A percentile compares a stretch with the other conserved stretches of the same genome.
Evolutionary conservation across 2,888 invertebrate species (phyloP).

Genomic region (Dynastes grantii): DNA sequence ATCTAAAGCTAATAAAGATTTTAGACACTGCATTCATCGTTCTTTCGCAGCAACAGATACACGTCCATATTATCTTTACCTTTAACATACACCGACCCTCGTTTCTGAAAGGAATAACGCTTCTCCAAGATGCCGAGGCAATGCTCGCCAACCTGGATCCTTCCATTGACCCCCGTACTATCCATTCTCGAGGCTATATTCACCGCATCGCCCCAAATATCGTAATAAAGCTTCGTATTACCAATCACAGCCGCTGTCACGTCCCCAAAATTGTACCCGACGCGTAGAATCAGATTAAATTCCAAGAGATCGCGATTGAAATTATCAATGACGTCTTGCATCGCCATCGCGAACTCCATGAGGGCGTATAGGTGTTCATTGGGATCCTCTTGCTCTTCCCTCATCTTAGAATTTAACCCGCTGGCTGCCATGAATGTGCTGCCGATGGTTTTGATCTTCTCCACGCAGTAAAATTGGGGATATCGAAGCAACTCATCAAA

Average conservation of each 20-base stretch:
- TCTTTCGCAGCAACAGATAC: conserved; percentile 80
- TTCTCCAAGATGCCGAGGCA: conserved; percentile 81
- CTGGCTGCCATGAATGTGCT: conserved; percentile 99
- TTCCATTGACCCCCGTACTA: conserved; percentile 91
- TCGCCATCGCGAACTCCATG: conserved; percentile 94
- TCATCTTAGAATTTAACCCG: conserved; percentile 88
- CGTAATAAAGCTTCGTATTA: conserved; percentile 95
- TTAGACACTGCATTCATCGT: conserved; percentile 52
- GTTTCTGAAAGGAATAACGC: conserved; percentile 90
- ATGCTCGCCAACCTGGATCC: conserved; percentile 87
- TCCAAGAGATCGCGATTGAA: conserved; percentile 93
- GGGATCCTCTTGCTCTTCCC: conserved; percentile 79
- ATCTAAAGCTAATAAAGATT: no score
- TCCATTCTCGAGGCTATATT: conserved; percentile 99
- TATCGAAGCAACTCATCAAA: conserved; percentile 93
- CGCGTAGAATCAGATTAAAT: conserved; percentile 88
- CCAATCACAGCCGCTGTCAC: conserved; percentile 98
- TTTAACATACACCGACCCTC: conserved; percentile 96
- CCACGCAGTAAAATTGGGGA: conserved; percentile 88
- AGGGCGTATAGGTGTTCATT: conserved; percentile 88
- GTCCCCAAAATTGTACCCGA: conserved; percentile 95
- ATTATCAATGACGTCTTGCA: conserved; percentile 89
- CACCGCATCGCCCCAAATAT: conserved; percentile 99
- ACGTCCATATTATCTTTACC: conserved; percentile 98
- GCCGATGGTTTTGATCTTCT: conserved; percentile 98